phyloP scores from a whole-genome alignment of 2,888 invertebrate species.

The Thecocarcelia acutangulata region DNA sequence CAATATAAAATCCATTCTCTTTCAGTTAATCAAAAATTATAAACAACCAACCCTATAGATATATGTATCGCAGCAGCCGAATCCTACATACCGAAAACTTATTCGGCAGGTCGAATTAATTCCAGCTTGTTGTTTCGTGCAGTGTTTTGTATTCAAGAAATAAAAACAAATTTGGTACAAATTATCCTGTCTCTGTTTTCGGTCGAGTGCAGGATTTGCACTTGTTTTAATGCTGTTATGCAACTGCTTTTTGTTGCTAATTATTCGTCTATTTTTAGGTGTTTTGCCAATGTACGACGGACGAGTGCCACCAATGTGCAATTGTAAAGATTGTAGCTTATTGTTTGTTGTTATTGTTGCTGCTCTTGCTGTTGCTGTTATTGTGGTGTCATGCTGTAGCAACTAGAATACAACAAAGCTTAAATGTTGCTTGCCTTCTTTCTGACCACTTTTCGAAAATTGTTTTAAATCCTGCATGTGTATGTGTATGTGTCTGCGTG shows the following conservation, averaged over 20 bases:
- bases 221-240: conserved; percentile 29
- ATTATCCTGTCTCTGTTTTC: conserved; percentile 35
- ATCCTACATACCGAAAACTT: not conserved
- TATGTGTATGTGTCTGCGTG: not conserved
- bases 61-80: no score
- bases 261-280: conserved; percentile 6
- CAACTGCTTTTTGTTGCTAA: conserved; percentile 9
- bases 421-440: conserved; percentile 38
- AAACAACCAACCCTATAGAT: no score
- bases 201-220: conserved; percentile 42
- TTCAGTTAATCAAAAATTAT: no score
- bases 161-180: not conserved
- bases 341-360: conserved; percentile 18
- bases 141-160: not conserved
- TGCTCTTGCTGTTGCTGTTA: conserved; percentile 16
- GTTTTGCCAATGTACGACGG: not conserved
- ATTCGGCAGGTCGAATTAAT: conserved; percentile 17
- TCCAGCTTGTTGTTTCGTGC: conserved; percentile 14
- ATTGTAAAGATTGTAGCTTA: conserved; percentile 30
- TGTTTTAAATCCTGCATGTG: not conserved
- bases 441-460: conserved; percentile 41
- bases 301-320: not conserved
- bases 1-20: no score
- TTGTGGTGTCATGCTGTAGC: conserved; percentile 34
- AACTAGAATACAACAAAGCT: conserved; percentile 5